phyloP scores from a whole-genome alignment of 2,797 vertebrate genomes.

The Parotocinclus haroldoi region DNA sequence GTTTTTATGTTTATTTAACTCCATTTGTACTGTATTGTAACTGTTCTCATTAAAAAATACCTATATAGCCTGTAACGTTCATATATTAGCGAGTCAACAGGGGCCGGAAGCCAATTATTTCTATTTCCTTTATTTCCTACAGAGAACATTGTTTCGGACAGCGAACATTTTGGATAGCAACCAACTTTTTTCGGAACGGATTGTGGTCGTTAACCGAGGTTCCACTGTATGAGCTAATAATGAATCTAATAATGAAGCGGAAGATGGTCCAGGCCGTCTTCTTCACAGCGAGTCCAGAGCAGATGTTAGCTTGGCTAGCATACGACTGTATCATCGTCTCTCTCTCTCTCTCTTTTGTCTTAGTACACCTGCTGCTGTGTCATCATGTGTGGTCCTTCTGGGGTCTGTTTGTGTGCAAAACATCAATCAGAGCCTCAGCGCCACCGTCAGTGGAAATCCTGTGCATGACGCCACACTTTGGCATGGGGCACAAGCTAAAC shows the following conservation, averaged over 20 bases:
- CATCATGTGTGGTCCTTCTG: constrained; percentile 33
- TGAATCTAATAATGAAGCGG: neutral
- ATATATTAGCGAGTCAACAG: no score
- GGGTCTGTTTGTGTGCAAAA: constrained; percentile 29
- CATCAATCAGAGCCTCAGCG: constrained; percentile 37
- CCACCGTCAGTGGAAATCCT: constrained; percentile 29
- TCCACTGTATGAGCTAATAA: neutral
- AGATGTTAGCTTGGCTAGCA: constrained; percentile 1
- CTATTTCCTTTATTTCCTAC: no score
- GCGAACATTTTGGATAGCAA: no score
- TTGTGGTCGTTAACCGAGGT: no score
- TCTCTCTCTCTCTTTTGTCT: constrained; percentile 31
- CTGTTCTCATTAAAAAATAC: no score
- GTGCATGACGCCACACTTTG: constrained; percentile 40
- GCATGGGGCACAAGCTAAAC: neutral
- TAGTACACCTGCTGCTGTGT: constrained; percentile 40
- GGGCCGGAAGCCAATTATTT: no score
- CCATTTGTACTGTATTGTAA: no score
- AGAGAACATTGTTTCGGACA: no score
- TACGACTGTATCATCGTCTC: neutral
- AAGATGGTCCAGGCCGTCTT: neutral
- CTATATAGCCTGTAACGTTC: no score
- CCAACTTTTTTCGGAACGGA: no score
- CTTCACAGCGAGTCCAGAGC: neutral
- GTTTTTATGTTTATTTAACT: no score